Conservation (phyloP, 2,113 vertebrate genomes). For the Marcusenius ussheri region DNA sequence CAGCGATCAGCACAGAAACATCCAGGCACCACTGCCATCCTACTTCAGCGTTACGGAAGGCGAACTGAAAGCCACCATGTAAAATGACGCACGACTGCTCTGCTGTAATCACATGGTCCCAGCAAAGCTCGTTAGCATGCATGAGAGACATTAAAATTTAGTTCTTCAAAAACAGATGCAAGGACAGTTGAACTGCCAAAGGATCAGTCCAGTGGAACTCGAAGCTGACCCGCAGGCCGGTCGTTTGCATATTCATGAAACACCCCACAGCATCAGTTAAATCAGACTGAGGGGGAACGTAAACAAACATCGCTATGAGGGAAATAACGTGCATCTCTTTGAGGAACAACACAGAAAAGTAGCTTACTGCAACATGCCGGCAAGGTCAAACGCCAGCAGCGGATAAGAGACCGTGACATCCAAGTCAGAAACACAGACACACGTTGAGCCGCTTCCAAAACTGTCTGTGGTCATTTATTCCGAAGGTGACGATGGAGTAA, state of each 20-base stretch:
- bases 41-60: neutral
- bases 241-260: slow-evolving; percentile 13
- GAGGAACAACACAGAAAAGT: neutral
- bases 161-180: slow-evolving; percentile 3
- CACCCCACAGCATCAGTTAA: neutral
- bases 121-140: neutral
- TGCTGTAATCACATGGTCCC: neutral
- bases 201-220: slow-evolving; percentile 16
- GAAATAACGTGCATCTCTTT: neutral
- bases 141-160: neutral
- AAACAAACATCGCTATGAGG: slow-evolving; percentile 2
- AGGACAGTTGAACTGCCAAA: slow-evolving; percentile 16
- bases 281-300: neutral
- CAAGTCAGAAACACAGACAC: slow-evolving; percentile 2
- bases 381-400: slow-evolving; percentile 10
- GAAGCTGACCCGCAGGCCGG: neutral
- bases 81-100: neutral
- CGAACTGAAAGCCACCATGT: neutral
- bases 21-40: neutral
- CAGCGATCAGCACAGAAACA: neutral
- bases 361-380: neutral
- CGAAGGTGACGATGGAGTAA: neutral
- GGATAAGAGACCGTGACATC: neutral
- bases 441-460: slow-evolving; percentile 14
- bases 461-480: slow-evolving; percentile 20